phyloP scores from a whole-genome alignment of 2,113 vertebrate species.

The Onychorhynchus coronatus region DNA sequence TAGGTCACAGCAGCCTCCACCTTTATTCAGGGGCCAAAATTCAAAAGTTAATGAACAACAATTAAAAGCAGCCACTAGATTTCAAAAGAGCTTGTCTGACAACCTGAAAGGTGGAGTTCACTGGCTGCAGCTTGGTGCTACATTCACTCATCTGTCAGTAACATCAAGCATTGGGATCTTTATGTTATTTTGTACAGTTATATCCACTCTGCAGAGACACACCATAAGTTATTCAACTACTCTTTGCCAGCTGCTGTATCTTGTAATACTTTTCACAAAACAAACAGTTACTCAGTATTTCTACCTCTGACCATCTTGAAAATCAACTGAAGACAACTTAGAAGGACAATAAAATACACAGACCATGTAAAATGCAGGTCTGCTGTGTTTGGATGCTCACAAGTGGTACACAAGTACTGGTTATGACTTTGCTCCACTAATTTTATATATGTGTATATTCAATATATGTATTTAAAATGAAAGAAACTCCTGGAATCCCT shows the following conservation, averaged over 20 bases:
- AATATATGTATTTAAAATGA: neutral
- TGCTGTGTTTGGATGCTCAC: neutral
- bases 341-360: neutral
- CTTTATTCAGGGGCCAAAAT: neutral
- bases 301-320: neutral
- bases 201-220: neutral
- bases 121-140: neutral
- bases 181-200: neutral
- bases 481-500: neutral
- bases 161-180: neutral
- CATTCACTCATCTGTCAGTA: neutral
- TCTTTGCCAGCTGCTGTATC: neutral
- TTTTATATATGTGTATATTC: neutral
- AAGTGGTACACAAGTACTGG: neutral
- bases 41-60: neutral
- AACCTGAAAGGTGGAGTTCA: neutral
- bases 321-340: neutral
- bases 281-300: neutral
- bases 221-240: neutral
- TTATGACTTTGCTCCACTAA: neutral
- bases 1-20: neutral
- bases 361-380: neutral
- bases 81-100: neutral
- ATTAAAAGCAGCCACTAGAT: neutral
- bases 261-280: neutral